Base-by-base conservation (phyloP, 2,797 vertebrate genomes). In the Chelon labrosus region DNA sequence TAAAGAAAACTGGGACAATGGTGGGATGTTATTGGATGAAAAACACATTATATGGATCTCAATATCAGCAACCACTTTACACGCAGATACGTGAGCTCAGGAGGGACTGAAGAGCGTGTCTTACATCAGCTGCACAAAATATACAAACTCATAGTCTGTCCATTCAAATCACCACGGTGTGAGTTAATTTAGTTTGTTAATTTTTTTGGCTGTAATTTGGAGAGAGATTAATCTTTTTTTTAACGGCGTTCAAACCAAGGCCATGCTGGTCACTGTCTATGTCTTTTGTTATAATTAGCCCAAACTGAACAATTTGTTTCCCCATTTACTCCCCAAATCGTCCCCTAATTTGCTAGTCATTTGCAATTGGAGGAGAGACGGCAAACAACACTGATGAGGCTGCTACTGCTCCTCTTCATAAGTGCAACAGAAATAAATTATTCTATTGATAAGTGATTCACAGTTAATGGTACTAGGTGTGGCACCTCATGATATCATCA, bases 261-360 rank as follows among this genome's bases (percentile, higher is more conserved):
- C 77, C 77, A 75, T 65, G 46, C 64, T 76, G 79, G 82, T 85
- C 79, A 84, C 70, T 65, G 60, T 90, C 70, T 71, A 42, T 60
- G 60, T 61, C 64, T 71, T 76, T 65, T 73, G 10, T 75, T 80
- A 70, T 86, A 90, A 91, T 91, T 85, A 79, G 35, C 71, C 70
- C 70, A 86, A 89, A 90, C 79, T 88, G 81, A 88, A 81, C 83
- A 84, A 88, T 91, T 89, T 75, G 61, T 83, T 57, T 85, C 81
- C 85, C 74, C 73, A 79, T 90, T 86, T 77, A 79, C 83, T 79
- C 44, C 60, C 62, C 47, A 68, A 89, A 85, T 82, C 55, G 77
- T 60, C 64, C 58, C 65, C 66, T 87, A 75, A 83, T 91, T 31
- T 64, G 76, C 82, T 8, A 60, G 41, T 74, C 62, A 84, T 84